Conservation (phyloP, 2,797 vertebrate species). For the Pangasius djambal region DNA sequence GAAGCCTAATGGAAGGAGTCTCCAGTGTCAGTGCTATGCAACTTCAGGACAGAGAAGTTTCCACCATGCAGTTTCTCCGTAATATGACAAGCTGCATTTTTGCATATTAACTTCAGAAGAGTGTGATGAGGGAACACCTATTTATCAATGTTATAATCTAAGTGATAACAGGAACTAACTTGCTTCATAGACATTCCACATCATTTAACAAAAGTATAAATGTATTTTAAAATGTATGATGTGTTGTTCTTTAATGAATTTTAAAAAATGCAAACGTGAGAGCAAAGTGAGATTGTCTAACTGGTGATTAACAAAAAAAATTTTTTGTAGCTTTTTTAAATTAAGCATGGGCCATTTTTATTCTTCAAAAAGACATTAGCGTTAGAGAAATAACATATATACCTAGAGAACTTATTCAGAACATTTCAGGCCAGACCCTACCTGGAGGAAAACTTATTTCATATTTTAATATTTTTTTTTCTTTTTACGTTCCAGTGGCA, state of each 20-base stretch:
- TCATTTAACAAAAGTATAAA: neutral
- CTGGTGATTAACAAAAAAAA: neutral
- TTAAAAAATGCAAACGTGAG: neutral
- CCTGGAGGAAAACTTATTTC: neutral
- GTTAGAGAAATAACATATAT: neutral
- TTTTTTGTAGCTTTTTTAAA: neutral
- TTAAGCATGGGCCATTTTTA: neutral
- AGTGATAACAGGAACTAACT: neutral
- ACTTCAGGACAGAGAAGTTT: no score
- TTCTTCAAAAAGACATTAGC: neutral
- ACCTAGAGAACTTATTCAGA: neutral
- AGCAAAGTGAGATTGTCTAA: neutral
- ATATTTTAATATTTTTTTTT: constrained; percentile 15
- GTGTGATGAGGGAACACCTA: no score
- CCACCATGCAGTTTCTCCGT: no score
- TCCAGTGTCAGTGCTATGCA: neutral
- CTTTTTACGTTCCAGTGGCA: neutral
- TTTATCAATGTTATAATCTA: no score
- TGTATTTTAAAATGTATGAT: neutral
- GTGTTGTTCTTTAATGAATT: neutral
- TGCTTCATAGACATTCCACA: neutral
- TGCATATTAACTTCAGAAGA: no score
- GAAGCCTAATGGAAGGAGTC: neutral
- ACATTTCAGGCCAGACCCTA: neutral
- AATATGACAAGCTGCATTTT: no score